These are phyloP conservation scores for Sthenelais limicola DNA, from an alignment of 2,888 invertebrate genomes.

Conservation along the genomic window DNA sequence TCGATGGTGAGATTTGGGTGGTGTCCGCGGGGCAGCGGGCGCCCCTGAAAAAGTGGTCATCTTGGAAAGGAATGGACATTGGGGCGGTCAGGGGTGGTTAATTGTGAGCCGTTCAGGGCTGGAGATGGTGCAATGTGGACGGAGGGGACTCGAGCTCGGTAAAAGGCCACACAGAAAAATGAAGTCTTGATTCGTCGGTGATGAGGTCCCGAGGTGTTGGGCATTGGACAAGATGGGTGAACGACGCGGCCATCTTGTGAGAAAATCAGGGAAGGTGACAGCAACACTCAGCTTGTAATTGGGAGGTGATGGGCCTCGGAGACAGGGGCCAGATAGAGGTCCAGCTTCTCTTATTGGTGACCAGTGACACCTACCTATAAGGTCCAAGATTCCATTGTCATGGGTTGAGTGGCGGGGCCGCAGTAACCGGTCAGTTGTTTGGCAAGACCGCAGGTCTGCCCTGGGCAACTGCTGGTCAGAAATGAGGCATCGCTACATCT, in stretches of 20 bases:
- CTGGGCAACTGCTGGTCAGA: constrained; percentile 30
- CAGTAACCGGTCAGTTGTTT: constrained; percentile 10
- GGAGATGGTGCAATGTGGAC: neutral
- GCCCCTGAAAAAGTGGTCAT: neutral
- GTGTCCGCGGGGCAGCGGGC: neutral
- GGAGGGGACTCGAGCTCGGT: neutral
- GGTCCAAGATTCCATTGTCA: constrained; percentile 33
- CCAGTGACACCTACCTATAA: constrained; percentile 25
- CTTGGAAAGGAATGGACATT: neutral
- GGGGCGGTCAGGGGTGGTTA: neutral
- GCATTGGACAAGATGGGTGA: constrained; percentile 6
- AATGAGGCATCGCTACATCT: constrained; percentile 38
- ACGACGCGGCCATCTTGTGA: constrained; percentile 21
- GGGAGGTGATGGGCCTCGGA: constrained; percentile 25
- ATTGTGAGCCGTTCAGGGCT: neutral
- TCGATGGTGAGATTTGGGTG: too few species aligned
- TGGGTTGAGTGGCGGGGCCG: constrained; percentile 8
- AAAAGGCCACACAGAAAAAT: constrained; percentile 14
- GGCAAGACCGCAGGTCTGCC: neutral
- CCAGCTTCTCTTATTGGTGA: constrained; percentile 1
- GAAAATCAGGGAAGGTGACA: constrained; percentile 28
- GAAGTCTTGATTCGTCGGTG: constrained; percentile 35
- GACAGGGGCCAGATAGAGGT: constrained; percentile 19
- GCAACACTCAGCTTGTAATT: constrained; percentile 11
- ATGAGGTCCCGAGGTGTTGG: constrained; percentile 13